Evolutionary conservation across 2,888 invertebrate species (phyloP), one percentile per base, ranked within the genome.

Genomic region (Drosophila mercatorum): DNA sequence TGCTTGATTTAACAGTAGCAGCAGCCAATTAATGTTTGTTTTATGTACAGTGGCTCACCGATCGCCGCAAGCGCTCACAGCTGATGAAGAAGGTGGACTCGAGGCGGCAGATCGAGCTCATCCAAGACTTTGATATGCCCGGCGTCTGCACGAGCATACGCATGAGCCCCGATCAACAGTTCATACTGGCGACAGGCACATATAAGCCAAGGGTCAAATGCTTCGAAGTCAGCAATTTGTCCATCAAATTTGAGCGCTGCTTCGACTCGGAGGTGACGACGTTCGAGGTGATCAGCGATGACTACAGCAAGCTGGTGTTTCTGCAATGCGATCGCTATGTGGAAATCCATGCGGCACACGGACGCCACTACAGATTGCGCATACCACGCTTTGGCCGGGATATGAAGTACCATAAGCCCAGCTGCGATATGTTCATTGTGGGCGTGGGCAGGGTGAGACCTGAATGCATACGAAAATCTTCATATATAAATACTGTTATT

Each of bases 41-140:
- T 55, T 47, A 3, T 51, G 65, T 94, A 34, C 91, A 97, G 97
- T 98, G 98, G 98, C 93, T 98, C 61, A 95, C 97, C 4, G 97
- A 97, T 89, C 94, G 96, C 82, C 97, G 97, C 92, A 95, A 96
- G 89, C 94, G 97, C 80, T 95, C 95, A 8, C 93, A 98, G 72
- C 94, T 97, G 59, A 97, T 97, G 92, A 97, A 97, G 93, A 96
- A 98, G 95, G 95, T 96, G 44, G 98, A 98, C 91, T 94, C 99
- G 55, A 94, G 98, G 80, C 95, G 97, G 81, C 94, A 98, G 90
- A 98, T 99, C 84, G 98, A 99, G 93, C 95, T 99, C 47, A 97
- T 99, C 79, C 99, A 99, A 93, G 99, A 99, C 91, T 99, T 99
- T 94, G 98, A 98, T 84, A 99, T 99, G 99, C 99, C 99, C 34